These are phyloP conservation scores for Dicycla oo DNA, from an alignment of 2,888 invertebrate genomes.

Conservation along the genomic window DNA sequence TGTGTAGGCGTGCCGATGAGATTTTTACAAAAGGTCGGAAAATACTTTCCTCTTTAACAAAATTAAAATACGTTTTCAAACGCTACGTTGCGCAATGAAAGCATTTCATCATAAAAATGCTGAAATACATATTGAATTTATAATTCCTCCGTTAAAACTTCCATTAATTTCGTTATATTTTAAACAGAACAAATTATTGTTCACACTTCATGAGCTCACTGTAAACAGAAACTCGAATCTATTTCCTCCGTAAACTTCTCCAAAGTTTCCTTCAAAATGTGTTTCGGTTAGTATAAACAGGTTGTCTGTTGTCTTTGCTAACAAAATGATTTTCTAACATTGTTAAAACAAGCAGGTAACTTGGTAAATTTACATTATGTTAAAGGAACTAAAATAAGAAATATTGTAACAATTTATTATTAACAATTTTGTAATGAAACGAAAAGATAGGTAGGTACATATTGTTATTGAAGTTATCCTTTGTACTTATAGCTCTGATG, in stretches of 20 bases:
- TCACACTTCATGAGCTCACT: constrained; percentile 33
- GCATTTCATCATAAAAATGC: constrained; percentile 24
- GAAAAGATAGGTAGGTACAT: constrained; percentile 18
- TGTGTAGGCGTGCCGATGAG: constrained; percentile 4
- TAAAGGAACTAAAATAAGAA: constrained; percentile 17
- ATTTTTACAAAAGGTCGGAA: constrained; percentile 30
- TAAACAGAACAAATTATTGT: constrained; percentile 24
- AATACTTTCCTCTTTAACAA: constrained; percentile 34
- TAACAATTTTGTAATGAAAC: constrained; percentile 35
- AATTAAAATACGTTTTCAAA: constrained; percentile 33
- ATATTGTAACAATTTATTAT: constrained; percentile 42
- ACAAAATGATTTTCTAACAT: constrained; percentile 47
- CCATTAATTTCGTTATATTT: constrained; percentile 14
- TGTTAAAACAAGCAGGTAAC: constrained; percentile 43
- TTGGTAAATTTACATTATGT: constrained; percentile 33
- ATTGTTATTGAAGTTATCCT: constrained; percentile 43
- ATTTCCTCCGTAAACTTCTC: constrained; percentile 56
- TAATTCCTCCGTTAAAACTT: not conserved
- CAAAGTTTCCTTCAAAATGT: constrained; percentile 57
- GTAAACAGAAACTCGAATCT: constrained; percentile 53
- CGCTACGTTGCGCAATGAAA: constrained; percentile 18
- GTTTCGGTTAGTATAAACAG: constrained; percentile 58
- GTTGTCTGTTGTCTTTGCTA: constrained; percentile 52
- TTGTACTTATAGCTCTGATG: constrained; percentile 30
- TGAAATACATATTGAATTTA: constrained; percentile 24